Conservation (phyloP, 2,113 vertebrate genomes). For the Myocastor coypus region DNA sequence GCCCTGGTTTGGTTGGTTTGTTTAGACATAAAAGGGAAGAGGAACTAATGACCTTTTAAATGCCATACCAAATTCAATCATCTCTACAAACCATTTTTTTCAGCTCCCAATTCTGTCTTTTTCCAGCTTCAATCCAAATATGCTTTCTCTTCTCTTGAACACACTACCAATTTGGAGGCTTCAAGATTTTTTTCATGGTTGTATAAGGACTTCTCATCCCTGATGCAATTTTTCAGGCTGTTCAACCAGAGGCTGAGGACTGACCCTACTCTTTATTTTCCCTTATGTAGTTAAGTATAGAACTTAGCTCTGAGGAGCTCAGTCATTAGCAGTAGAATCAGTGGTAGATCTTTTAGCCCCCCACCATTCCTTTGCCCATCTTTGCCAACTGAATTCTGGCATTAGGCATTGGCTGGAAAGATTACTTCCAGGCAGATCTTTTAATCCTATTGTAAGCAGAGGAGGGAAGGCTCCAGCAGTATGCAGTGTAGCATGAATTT, state of each 20-base stretch:
- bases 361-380: too few relatives aligned
- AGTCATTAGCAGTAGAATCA: not conserved
- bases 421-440: not conserved
- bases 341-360: not conserved
- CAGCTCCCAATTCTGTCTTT: not conserved
- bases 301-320: accelerated
- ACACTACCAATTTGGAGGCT: not conserved
- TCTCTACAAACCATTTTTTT: not conserved
- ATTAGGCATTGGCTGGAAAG: not conserved
- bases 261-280: not conserved
- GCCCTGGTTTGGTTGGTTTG: not conserved
- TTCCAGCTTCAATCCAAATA: not conserved
- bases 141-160: not conserved
- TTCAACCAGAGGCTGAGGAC: too few relatives aligned
- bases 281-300: too few relatives aligned
- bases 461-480: not conserved
- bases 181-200: not conserved
- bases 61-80: not conserved
- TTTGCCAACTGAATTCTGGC: too few relatives aligned
- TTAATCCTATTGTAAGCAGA: not conserved
- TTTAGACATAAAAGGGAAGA: not conserved
- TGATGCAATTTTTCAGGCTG: accelerated
- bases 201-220: not conserved
- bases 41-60: not conserved
- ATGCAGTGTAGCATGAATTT: not conserved